These are phyloP conservation scores for Lemur catta DNA, from an alignment of 2,797 vertebrate species.

Conservation along the genomic window DNA sequence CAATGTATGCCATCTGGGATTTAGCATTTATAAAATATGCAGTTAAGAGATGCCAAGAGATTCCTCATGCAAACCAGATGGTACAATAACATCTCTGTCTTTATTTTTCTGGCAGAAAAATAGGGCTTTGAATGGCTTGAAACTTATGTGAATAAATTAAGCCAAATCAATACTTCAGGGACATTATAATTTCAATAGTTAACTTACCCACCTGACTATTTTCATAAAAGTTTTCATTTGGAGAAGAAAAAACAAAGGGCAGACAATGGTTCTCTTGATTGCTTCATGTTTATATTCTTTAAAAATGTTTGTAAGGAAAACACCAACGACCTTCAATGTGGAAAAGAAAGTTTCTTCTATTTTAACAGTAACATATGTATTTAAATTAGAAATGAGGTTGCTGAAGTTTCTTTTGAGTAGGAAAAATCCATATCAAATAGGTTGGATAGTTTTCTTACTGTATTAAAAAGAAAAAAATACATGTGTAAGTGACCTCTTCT, in stretches of 20 bases:
- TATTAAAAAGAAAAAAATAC: background rate
- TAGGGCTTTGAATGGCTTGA: constrained; percentile 23
- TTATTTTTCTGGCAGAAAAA: constrained; percentile 61
- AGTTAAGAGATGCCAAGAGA: constrained; percentile 66
- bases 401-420: constrained; percentile 74
- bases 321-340: background rate
- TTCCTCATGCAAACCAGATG: constrained; percentile 74
- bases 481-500: background rate
- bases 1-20: constrained; percentile 62
- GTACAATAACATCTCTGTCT: constrained; percentile 65
- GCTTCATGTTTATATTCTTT: constrained; percentile 43
- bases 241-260: constrained; percentile 35
- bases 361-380: constrained; percentile 15
- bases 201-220: constrained; percentile 47
- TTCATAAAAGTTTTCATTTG: constrained; percentile 57
- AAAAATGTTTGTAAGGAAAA: constrained; percentile 54
- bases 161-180: constrained; percentile 50
- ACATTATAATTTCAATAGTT: constrained; percentile 44
- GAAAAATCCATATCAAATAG: constrained; percentile 52
- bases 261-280: constrained; percentile 53
- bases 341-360: constrained; percentile 16
- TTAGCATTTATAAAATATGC: constrained; percentile 69
- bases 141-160: constrained; percentile 72
- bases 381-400: constrained; percentile 63
- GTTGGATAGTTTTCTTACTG: background rate